Base-by-base conservation (phyloP, 2,888 invertebrate genomes). In the Electrophaes corylata region DNA sequence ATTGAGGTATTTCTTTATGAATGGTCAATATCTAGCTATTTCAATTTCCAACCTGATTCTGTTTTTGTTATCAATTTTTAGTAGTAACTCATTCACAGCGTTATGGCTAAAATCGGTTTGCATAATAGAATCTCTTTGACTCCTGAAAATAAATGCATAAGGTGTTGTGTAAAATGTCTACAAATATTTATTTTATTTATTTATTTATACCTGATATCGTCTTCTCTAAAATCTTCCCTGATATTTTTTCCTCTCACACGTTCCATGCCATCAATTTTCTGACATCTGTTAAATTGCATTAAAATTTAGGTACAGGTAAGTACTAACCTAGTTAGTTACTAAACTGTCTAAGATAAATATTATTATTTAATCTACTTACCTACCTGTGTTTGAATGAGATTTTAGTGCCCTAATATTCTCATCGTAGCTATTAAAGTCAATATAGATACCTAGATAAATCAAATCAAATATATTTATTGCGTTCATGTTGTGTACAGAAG, bases 41-140 rank as follows among this genome's bases (percentile, higher is more conserved):
- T 44, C 52, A 41, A 62, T 47, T 41, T 54, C 58, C 51, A 59
- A 57, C 72, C 66, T 72, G 65, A 41, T 33, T 65, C 56, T 40
- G 41, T 54, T 47, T 65, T 67, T 74, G 53, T 50, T 59, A 50
- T 39, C 29, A 8, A 33, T 52, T 3, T 39, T 16, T 23, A 10
- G 14, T 10, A 35, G 46, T 29, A 41, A 19, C 11, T 39, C 47
- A 14, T 55, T 18, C 3, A 47, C 39, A 3, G 39, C 39, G 14
- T 43, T 47, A 11, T 29, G 41, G 31, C 37, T 19, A 29, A 11
- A 19, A 43, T 55, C 55, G 6, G 55, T 47, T 33, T 60, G 55
- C 29, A 55, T 44, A 31, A 23, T 43, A 11, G 23, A 33, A 51
- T 60, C 51, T 14, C 18, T 60, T 10, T 33, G 39, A 23, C n/a